Conservation (phyloP, 2,113 vertebrate genomes). For the Setophaga coronata region DNA sequence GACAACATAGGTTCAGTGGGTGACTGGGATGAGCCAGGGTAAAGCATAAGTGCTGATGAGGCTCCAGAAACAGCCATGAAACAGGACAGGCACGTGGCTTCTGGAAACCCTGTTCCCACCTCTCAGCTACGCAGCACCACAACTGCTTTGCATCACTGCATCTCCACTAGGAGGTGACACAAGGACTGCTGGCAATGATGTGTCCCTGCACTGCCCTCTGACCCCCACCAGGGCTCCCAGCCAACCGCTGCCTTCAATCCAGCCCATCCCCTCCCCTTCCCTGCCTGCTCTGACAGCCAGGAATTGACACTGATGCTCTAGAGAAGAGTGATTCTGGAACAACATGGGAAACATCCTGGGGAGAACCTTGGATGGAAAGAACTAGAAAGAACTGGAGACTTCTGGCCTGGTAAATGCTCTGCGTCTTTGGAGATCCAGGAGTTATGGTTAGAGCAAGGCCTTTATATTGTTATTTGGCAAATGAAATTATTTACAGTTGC, state of each 20-base stretch:
- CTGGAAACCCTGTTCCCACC: background rate
- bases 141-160: fast-evolving
- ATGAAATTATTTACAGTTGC: background rate
- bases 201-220: background rate
- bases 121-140: fast-evolving
- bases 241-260: background rate
- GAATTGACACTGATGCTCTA: background rate
- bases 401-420: background rate
- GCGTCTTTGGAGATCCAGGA: background rate
- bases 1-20: background rate
- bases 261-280: background rate
- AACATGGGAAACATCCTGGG: background rate
- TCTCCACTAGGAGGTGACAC: background rate
- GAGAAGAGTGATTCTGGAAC: background rate
- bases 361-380: background rate
- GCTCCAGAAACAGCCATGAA: background rate
- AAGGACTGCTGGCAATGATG: fast-evolving
- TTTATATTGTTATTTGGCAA: background rate
- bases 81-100: fast-evolving
- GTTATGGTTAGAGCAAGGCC: background rate
- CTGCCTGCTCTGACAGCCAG: background rate
- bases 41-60: background rate
- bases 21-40: background rate
- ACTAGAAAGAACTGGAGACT: background rate
- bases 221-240: background rate